Base-by-base conservation (phyloP, 1,140 invertebrate species). In the Brachionus sp. region DNA sequence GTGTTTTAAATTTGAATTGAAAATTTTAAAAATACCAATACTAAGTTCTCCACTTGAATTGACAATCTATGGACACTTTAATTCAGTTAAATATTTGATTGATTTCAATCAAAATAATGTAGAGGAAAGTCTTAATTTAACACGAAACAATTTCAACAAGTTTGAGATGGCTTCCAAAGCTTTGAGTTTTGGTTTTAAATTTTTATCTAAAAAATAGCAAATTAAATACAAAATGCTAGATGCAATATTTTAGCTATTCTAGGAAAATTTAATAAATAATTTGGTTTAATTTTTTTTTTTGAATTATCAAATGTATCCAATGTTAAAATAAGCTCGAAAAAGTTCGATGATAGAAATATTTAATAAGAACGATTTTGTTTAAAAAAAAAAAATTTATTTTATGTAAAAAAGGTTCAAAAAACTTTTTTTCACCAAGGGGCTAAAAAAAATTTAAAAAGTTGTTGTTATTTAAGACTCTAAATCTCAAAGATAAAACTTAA, bases 141-240 rank as follows among this genome's bases (percentile, higher is more conserved):
- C 33, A 6, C 33, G n/a, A 6, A 70, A 70, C 7, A 70, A 9
- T 37, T 10, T 39, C 6, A 39, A 39, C 19, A 39, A 70, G 9
- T 70, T 70, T 19, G 66, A 70, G 16, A 70, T 19, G 37, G 66
- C 66, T 2, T 35, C 66, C 5, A 70, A 70, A 9, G 66, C 66
- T 16, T 35, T 70, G 1, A 39, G 66, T 39, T 39, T 70, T 7
- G 66, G 66, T 16, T n/a, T 70, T 42, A 70, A 16, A 39, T 70
- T 70, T 70, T 70, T 70, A 16, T 16, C 33, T 0, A 70, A 70
- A 39, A 70, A 70, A 70, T 70, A 57, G 16, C n/a, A n/a, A n/a
- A n/a, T n/a, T n/a, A n/a, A n/a, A 57, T 16, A 16, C 29, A 29
- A 29, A 46, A 46, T 46, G 10, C 44, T 1, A 5, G 5, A 5